Percentiles rank a stretch among this genome's conserved stretches.
Evolutionary conservation across 2,888 invertebrate genomes (phyloP).

Genomic region (Leucophenga maculata): DNA sequence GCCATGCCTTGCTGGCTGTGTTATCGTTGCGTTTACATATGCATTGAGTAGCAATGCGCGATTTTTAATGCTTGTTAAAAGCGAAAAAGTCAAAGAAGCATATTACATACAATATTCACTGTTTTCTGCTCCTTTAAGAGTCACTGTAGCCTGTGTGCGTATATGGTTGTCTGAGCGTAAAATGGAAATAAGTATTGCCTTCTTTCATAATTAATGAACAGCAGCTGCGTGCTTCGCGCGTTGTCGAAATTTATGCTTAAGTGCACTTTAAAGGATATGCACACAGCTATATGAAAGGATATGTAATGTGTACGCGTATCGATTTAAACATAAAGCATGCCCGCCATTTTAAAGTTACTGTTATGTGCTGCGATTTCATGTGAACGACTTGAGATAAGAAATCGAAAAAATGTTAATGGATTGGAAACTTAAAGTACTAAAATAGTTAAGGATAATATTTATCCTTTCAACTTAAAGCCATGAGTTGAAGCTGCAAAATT

Average conservation of each 20-base stretch:
- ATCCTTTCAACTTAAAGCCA: too few species aligned
- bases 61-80: constrained; percentile 58
- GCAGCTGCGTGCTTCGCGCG: constrained; percentile 41
- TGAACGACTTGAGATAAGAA: background rate
- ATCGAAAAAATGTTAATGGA: background rate
- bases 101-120: background rate
- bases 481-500: too few species aligned
- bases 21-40: constrained; percentile 63
- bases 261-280: constrained; percentile 64
- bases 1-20: constrained; percentile 32
- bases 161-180: constrained; percentile 28
- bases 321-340: constrained; percentile 63
- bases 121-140: constrained; percentile 31
- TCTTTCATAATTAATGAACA: constrained; percentile 66
- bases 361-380: constrained; percentile 21
- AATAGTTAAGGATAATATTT: background rate
- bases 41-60: constrained; percentile 46
- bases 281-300: constrained; percentile 43
- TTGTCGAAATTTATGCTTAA: constrained; percentile 60
- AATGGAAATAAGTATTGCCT: constrained; percentile 55
- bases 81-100: background rate
- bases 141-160: constrained; percentile 1
- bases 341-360: constrained; percentile 24
- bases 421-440: constrained; percentile 18
- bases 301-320: constrained; percentile 64